phyloP scores from a whole-genome alignment of 2,113 vertebrate genomes.

The Chunga burmeisteri region DNA sequence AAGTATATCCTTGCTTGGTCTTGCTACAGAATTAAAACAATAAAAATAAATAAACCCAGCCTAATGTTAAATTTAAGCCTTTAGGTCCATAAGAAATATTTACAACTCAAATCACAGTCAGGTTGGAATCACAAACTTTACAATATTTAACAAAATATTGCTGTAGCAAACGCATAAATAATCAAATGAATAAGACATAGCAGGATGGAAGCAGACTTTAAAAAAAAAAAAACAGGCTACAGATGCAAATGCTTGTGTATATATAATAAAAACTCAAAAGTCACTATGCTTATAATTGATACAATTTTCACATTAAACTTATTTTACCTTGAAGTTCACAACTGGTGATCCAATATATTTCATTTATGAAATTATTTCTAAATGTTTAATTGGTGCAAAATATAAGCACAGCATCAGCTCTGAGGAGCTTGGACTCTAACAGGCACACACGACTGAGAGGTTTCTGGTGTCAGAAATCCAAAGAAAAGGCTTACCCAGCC shows the following conservation, averaged over 20 bases:
- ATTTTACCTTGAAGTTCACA: neutral
- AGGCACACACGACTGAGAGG: neutral
- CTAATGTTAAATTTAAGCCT: constrained; percentile 1
- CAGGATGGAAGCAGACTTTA: neutral
- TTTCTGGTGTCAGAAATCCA: neutral
- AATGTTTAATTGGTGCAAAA: neutral
- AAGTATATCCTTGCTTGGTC: neutral
- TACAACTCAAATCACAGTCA: neutral
- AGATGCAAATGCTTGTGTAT: neutral
- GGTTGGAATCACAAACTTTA: constrained; percentile 8
- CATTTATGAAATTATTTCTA: neutral
- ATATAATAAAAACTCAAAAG: neutral
- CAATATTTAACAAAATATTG: constrained; percentile 23
- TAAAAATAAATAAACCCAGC: constrained; percentile 2
- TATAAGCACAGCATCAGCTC: neutral
- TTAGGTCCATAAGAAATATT: neutral
- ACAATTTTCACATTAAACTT: neutral
- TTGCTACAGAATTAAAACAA: constrained; percentile 14
- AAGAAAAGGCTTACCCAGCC: neutral
- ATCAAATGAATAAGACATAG: neutral
- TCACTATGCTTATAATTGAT: neutral
- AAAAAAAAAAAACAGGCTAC: neutral
- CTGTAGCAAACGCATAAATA: neutral
- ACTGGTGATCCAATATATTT: neutral
- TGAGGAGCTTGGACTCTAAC: neutral